Evolutionary conservation across 2,888 invertebrate genomes (phyloP).

Genomic region (Theristus sp.): DNA sequence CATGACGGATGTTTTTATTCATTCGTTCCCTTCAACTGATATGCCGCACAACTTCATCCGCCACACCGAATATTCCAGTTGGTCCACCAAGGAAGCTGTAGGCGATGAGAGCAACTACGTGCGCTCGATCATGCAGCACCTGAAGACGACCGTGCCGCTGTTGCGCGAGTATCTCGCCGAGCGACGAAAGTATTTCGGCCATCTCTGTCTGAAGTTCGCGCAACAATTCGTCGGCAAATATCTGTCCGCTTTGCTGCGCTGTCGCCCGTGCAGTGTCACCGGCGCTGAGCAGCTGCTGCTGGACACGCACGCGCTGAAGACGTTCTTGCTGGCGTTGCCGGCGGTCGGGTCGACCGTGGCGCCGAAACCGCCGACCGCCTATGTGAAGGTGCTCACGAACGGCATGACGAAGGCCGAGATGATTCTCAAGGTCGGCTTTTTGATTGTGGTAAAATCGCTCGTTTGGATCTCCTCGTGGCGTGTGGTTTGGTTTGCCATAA

Average conservation of each 20-base stretch:
- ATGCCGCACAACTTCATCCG: no score
- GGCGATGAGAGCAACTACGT: constrained; percentile 94
- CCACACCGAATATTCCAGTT: constrained; percentile 9
- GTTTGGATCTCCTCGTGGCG: no score
- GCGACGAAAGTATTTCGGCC: constrained; percentile 89
- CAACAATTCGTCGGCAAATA: constrained; percentile 28
- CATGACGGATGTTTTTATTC: no score
- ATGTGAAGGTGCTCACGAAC: constrained; percentile 52
- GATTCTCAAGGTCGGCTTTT: constrained; percentile 56
- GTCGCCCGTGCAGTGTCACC: constrained; percentile 33
- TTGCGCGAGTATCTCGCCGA: constrained; percentile 62
- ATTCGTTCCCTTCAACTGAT: no score
- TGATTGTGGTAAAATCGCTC: no score
- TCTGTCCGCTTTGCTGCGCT: constrained; percentile 15
- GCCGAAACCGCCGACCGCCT: constrained; percentile 33
- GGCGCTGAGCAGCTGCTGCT: constrained; percentile 84
- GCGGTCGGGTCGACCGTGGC: constrained; percentile 54
- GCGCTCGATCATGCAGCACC: constrained; percentile 62
- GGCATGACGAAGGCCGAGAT: constrained; percentile 95
- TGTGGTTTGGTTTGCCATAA: no score
- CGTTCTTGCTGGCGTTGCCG: constrained; percentile 77
- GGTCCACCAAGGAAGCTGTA: constrained; percentile 70
- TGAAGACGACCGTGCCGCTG: constrained; percentile 67
- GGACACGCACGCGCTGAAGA: constrained; percentile 42
- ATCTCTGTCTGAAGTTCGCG: constrained; percentile 87